A percentile compares a stretch with the other conserved stretches of the same genome.
These are phyloP conservation scores for Theristicus caerulescens DNA, from an alignment of 2,113 vertebrate genomes.

Conservation along the genomic window DNA sequence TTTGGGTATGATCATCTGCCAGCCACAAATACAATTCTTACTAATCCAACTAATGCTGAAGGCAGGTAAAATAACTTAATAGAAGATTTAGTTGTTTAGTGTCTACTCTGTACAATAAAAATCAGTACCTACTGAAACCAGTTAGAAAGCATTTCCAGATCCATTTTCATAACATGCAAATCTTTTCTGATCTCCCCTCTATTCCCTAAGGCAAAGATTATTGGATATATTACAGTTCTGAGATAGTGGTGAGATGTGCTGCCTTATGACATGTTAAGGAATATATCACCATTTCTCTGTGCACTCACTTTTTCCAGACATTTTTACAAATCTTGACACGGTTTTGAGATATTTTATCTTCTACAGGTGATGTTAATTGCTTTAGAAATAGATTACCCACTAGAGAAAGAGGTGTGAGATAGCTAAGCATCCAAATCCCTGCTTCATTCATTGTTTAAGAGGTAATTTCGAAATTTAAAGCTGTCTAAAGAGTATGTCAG, in stretches of 20 bases:
- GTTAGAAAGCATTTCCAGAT: background rate
- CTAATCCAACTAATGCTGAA: background rate
- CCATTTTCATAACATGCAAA: background rate
- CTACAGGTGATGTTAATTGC: background rate
- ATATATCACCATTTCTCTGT: background rate
- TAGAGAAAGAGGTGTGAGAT: background rate
- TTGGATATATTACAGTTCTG: background rate
- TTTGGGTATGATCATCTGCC: background rate
- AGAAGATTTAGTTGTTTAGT: background rate
- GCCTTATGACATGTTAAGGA: background rate
- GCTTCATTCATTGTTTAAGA: background rate
- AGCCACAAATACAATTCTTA: background rate
- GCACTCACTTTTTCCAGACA: background rate
- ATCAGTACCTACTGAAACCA: background rate
- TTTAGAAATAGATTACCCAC: background rate
- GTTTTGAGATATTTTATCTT: background rate
- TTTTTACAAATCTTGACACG: background rate
- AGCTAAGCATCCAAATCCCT: background rate
- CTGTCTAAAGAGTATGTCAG: background rate
- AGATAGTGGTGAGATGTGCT: background rate
- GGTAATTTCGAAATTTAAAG: conserved; percentile 2
- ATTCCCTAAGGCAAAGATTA: background rate
- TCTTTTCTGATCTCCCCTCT: background rate
- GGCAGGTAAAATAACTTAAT: background rate
- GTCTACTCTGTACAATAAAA: background rate